Conservation (phyloP, 2,113 vertebrate species). For the Bettongia penicillata region DNA sequence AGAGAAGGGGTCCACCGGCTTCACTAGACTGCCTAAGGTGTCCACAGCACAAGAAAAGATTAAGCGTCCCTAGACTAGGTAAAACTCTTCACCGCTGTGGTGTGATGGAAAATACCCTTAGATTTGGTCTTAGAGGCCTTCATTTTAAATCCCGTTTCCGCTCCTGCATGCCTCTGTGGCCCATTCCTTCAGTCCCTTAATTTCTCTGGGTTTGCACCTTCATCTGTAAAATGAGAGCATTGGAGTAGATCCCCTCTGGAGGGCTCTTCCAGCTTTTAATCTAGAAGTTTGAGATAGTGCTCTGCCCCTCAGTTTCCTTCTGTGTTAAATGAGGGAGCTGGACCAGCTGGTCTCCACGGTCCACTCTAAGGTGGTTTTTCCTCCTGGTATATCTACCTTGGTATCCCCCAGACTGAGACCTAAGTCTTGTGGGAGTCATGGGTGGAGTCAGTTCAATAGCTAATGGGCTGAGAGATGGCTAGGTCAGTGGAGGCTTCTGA, state of each 20-base stretch:
- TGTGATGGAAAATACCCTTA: not conserved
- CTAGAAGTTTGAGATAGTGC: not conserved
- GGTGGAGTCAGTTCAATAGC: not conserved
- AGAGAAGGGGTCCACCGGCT: not conserved
- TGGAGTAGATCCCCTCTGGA: too few relatives aligned
- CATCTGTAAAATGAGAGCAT: not conserved
- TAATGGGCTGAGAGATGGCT: not conserved
- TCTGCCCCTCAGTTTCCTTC: not conserved
- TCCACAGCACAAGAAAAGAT: not conserved
- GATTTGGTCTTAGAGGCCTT: not conserved
- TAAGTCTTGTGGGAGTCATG: too few relatives aligned
- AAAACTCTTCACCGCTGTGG: not conserved
- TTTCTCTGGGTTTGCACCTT: not conserved
- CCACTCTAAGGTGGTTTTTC: not conserved
- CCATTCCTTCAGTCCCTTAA: fast-evolving
- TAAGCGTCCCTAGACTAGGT: too few relatives aligned
- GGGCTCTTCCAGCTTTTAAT: not conserved
- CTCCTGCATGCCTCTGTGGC: not conserved
- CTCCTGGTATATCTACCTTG: not conserved
- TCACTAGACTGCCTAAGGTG: not conserved
- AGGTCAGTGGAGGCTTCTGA: not conserved
- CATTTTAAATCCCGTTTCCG: not conserved
- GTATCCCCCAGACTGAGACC: not conserved
- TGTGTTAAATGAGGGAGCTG: not conserved
- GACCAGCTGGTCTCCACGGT: not conserved